Evolutionary conservation across 2,888 invertebrate species (phyloP).

Genomic region (Gryllus longicercus): DNA sequence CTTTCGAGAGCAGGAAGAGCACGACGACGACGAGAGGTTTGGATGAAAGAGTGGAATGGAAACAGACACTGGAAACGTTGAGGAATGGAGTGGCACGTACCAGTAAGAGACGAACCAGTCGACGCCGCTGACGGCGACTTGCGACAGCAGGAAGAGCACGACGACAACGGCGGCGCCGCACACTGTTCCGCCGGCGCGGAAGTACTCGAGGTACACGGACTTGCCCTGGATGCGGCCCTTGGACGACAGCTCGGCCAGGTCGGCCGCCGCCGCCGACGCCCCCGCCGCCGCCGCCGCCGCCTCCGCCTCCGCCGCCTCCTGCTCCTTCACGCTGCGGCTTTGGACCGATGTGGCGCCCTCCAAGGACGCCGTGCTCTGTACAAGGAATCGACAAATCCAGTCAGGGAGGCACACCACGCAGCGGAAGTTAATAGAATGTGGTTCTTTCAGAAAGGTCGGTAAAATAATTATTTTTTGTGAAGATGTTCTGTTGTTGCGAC

Average conservation of each 20-base stretch:
- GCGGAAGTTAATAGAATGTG: too few species aligned
- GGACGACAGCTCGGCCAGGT: not conserved
- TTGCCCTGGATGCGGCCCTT: conserved; percentile 40
- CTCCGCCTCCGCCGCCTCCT: not conserved
- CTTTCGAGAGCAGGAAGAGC: too few species aligned
- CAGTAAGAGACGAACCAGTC: conserved; percentile 76
- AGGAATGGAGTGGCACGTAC: conserved; percentile 49
- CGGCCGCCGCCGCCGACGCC: not conserved
- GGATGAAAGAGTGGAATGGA: too few species aligned
- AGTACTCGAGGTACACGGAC: conserved; percentile 51
- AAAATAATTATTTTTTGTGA: too few species aligned
- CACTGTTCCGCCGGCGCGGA: conserved; percentile 51
- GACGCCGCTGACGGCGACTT: conserved; percentile 60
- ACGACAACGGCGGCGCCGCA: conserved; percentile 52
- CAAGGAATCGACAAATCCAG: too few species aligned
- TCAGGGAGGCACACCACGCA: too few species aligned
- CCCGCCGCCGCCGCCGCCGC: not conserved
- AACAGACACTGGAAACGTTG: too few species aligned
- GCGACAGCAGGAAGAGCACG: conserved; percentile 56
- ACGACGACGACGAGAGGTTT: too few species aligned
- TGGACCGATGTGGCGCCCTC: not conserved
- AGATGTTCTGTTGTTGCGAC: too few species aligned
- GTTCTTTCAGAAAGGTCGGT: too few species aligned
- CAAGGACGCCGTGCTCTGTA: not conserved
- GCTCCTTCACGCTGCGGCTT: not conserved